These are phyloP conservation scores for Hippopotamyrus pictus DNA, from an alignment of 2,797 vertebrate species.

Conservation along the genomic window DNA sequence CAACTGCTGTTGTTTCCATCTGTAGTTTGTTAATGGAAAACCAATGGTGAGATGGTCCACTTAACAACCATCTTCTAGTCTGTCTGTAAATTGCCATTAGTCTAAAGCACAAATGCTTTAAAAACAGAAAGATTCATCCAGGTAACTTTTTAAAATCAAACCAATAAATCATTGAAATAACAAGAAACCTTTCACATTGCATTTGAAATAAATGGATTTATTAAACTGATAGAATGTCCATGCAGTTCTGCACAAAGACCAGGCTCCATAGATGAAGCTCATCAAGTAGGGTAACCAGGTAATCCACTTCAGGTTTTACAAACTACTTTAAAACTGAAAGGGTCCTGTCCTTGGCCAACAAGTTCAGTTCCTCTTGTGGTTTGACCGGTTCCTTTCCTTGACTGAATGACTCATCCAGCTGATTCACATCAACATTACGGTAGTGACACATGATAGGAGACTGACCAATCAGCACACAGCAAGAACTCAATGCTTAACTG, in stretches of 20 bases:
- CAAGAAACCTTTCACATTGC: not conserved
- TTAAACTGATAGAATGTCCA: not conserved
- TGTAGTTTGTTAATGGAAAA: not conserved
- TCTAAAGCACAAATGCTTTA: not conserved
- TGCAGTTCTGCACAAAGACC: not conserved
- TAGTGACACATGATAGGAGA: not conserved
- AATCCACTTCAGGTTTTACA: not conserved
- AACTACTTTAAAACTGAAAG: not conserved
- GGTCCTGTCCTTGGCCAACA: not conserved
- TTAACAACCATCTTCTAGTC: not conserved
- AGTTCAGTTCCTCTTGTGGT: not conserved
- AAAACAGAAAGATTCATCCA: not conserved
- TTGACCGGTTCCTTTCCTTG: not conserved
- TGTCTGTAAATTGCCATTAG: not conserved
- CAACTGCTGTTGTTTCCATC: not conserved
- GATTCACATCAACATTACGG: not conserved
- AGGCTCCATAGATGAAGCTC: not conserved
- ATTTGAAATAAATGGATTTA: not conserved
- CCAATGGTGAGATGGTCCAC: not conserved
- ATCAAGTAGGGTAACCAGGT: not conserved
- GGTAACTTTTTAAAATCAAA: not conserved
- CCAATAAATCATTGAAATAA: not conserved
- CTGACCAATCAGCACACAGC: not conserved
- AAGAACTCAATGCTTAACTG: not conserved
- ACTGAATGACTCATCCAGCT: not conserved